Conservation (phyloP, 2,797 vertebrate species). For the Hypotaenidia okinawae region DNA sequence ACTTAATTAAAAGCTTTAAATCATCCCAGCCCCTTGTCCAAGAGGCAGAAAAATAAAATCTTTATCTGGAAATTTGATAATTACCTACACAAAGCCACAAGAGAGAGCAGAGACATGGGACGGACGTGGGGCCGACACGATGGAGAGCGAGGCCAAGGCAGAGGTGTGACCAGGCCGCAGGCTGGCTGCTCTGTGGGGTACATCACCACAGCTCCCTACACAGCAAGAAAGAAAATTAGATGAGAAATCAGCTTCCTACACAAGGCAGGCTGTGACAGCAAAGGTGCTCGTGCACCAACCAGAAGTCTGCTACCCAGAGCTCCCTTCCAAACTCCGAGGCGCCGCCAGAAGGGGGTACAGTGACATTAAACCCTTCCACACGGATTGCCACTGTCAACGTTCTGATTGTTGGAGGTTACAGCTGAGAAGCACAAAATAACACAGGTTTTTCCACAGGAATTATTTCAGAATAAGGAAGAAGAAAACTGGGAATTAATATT, state of each 20-base stretch:
- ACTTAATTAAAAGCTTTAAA: neutral
- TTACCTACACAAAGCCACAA: neutral
- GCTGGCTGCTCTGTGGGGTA: fast-evolving
- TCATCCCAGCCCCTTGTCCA: neutral
- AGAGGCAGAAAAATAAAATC: neutral
- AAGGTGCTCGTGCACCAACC: neutral
- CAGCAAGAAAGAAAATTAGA: too few relatives aligned
- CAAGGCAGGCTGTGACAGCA: too few relatives aligned
- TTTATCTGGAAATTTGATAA: neutral
- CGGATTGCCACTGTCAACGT: neutral
- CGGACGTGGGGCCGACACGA: neutral
- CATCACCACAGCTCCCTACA: neutral
- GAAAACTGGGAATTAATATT: neutral
- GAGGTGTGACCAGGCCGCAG: fast-evolving
- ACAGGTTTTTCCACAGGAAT: neutral
- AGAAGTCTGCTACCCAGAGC: neutral
- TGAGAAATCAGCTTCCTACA: too few relatives aligned
- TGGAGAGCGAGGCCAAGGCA: neutral
- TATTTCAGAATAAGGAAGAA: neutral
- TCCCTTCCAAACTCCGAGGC: neutral
- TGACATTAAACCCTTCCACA: neutral
- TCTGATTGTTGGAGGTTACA: neutral
- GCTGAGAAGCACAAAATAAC: neutral
- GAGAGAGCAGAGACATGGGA: neutral
- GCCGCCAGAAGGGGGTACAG: neutral